These are phyloP conservation scores for Hypolimnas misippus DNA, from an alignment of 2,888 invertebrate species.

Conservation along the genomic window DNA sequence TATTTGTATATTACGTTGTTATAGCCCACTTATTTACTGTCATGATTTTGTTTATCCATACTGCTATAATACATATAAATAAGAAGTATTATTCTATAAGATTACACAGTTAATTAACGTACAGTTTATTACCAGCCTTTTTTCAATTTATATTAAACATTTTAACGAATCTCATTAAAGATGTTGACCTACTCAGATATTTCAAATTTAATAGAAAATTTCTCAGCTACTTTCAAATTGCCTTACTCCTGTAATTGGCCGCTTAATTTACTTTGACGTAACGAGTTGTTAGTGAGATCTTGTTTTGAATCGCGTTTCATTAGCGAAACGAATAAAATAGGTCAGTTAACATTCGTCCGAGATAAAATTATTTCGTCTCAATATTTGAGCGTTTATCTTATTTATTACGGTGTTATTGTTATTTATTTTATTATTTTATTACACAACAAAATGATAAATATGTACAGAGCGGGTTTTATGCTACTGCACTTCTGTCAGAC, in stretches of 20 bases:
- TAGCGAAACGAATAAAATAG: conserved; percentile 25
- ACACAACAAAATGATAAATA: background rate
- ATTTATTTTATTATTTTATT: background rate
- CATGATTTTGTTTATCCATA: too few species aligned
- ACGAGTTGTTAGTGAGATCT: conserved; percentile 27
- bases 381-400: background rate
- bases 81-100: too few species aligned
- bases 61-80: too few species aligned
- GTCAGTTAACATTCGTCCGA: conserved; percentile 24
- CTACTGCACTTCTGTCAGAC: too few species aligned
- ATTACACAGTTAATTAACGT: too few species aligned
- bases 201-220: conserved; percentile 27
- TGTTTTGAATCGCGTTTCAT: conserved; percentile 26
- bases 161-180: conserved; percentile 20
- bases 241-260: conserved; percentile 26
- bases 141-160: conserved; percentile 10
- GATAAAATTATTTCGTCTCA: conserved; percentile 10
- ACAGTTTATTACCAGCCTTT: too few species aligned
- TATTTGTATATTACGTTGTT: too few species aligned
- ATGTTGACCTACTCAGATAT: conserved; percentile 16
- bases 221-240: conserved; percentile 24
- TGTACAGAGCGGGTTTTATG: too few species aligned
- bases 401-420: background rate
- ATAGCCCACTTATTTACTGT: too few species aligned
- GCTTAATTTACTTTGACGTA: conserved; percentile 25